Evolutionary conservation across 2,797 vertebrate genomes (phyloP).

Genomic region (Syngnathus acus): DNA sequence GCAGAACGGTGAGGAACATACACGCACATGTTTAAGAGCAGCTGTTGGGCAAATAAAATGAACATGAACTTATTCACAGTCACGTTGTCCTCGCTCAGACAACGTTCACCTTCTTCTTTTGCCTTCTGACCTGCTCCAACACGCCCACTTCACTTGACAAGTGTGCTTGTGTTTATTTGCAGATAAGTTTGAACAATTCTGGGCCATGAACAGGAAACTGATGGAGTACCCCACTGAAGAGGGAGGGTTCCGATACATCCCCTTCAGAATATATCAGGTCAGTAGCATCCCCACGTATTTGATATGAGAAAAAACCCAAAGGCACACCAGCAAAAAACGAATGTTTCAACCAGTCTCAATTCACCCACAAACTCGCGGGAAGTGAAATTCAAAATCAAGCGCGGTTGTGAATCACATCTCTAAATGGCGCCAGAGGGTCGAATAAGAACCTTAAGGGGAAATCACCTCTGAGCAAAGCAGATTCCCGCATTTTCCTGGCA

Average conservation of each 20-base stretch:
- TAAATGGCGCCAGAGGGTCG: conserved; percentile 2
- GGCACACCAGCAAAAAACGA: background rate
- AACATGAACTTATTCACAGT: conserved; percentile 16
- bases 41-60: conserved; percentile 72
- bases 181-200: conserved; percentile 99
- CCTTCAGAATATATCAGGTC: conserved; percentile 98
- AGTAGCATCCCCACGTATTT: conserved; percentile 7
- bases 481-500: background rate
- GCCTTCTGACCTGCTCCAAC: conserved; percentile 7
- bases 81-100: conserved; percentile 11
- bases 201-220: conserved; percentile 98
- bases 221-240: conserved; percentile 95
- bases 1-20: conserved; percentile 80
- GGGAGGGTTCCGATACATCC: conserved; percentile 93
- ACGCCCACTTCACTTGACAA: conserved; percentile 1
- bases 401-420: background rate
- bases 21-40: conserved; percentile 76
- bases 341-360: background rate
- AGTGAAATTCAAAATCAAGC: background rate
- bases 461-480: background rate
- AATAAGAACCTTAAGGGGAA: background rate
- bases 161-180: conserved; percentile 25
- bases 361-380: too few species aligned
- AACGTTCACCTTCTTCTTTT: conserved; percentile 6
- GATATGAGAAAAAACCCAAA: background rate